A percentile compares a stretch with the other conserved stretches of the same genome.
Evolutionary conservation across 1,140 invertebrate genomes (phyloP).

Genomic region (Magallana ariakensis): DNA sequence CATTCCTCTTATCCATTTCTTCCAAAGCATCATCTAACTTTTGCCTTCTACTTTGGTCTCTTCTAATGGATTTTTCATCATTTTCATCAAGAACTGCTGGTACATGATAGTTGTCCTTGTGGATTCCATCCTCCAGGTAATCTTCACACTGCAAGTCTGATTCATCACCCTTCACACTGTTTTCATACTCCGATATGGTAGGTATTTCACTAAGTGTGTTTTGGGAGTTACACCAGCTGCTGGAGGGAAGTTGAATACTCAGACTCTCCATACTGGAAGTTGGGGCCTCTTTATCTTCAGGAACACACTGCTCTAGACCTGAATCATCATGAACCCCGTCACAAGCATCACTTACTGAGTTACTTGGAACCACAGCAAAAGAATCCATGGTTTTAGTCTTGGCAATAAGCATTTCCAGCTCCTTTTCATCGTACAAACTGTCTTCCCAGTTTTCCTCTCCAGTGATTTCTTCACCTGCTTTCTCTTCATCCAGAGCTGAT

Average conservation of each 20-base stretch:
- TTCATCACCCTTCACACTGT: slow-evolving; percentile 2
- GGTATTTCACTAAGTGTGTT: slow-evolving; percentile 11
- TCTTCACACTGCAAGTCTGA: not conserved
- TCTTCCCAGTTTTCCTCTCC: not conserved
- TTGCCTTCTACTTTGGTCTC: not conserved
- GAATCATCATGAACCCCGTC: not conserved
- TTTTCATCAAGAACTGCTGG: not conserved
- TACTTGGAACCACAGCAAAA: not conserved
- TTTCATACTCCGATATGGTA: not conserved
- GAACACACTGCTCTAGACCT: not conserved
- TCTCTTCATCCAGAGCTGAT: not conserved
- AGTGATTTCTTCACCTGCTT: not conserved
- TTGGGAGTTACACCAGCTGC: not conserved
- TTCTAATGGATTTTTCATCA: not conserved
- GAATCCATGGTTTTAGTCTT: not conserved
- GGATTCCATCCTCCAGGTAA: not conserved
- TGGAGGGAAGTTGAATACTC: not conserved
- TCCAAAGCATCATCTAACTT: not conserved
- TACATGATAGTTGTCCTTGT: not conserved
- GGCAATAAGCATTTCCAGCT: not conserved
- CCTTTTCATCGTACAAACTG: not conserved
- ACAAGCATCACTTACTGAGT: not conserved
- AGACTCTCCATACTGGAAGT: not conserved
- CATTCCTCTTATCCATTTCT: not conserved
- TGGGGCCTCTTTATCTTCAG: not conserved